Percentiles rank a stretch among this genome's conserved stretches.
Conservation (phyloP, 2,113 vertebrate species). For the Aspiorhynchus laticeps region DNA sequence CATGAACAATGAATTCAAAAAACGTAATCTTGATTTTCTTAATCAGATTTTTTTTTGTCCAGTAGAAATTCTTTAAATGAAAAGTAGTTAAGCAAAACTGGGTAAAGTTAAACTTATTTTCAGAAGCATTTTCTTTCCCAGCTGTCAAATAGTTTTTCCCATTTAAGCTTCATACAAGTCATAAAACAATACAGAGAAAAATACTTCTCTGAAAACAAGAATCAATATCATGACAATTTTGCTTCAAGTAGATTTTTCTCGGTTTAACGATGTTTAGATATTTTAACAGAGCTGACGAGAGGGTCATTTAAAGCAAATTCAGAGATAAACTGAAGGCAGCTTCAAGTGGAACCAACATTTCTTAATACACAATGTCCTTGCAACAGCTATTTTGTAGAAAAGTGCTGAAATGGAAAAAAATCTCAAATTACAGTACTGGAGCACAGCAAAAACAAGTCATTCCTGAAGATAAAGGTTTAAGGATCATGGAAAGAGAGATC, state of each 20-base stretch:
- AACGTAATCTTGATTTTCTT: background rate
- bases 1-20: background rate
- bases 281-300: background rate
- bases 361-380: background rate
- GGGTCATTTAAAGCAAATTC: background rate
- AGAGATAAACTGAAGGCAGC: background rate
- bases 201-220: background rate
- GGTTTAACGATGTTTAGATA: background rate
- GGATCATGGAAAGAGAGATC: background rate
- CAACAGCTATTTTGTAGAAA: background rate
- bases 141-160: background rate
- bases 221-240: background rate
- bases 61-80: background rate
- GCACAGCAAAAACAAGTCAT: background rate
- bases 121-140: background rate
- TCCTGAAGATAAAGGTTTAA: constrained; percentile 8
- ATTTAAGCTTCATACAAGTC: background rate
- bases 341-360: background rate
- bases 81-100: background rate
- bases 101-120: background rate
- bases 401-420: constrained; percentile 23
- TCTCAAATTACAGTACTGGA: background rate
- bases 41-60: background rate
- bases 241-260: background rate
- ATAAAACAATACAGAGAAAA: background rate